Evolutionary conservation across 1,140 invertebrate species (phyloP), one percentile per base, ranked within the genome.

Genomic region (Lineus longissimus): DNA sequence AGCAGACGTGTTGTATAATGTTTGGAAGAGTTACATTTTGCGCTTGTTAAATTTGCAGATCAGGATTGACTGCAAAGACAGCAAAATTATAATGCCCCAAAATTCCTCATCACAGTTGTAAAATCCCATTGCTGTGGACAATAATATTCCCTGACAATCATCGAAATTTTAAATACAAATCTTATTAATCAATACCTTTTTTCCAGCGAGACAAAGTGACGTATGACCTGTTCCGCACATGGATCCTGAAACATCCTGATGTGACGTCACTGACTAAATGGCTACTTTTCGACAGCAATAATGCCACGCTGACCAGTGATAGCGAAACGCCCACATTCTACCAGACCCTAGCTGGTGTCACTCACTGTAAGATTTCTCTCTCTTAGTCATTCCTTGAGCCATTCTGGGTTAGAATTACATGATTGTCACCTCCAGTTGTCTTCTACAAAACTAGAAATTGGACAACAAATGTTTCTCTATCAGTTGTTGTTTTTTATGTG

Each of bases 291-390:
- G 88, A 91, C 67, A 85, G 86, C 11, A 85, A 84, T 69, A 86
- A 78, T 33, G 80, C 90, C 13, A 88, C 87, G 47, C 81, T 92
- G 0, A 88, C 88, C 19, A 90, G 90, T 63, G 91, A 94, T 73
- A 82, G 89, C 70, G 91, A 94, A 75, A 92, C 91, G 17, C 92
- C 91, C 2, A 94, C 91, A 0, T 94, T 94, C 75, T 94, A 94
- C 76, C 92, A 95, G 78, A 94, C 91, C 27, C 80, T 95, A 22
- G 91, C 92, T 62, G 92, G 92, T 33, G 92, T 95, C 19, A 95
- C 92, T 57, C 92, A 95, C 81, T 84, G 89, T 91, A 82, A 86
- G 87, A n/a, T n/a, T n/a, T n/a, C n/a, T n/a, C n/a, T n/a, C n/a
- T 82, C 55, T 45, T 40, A 17, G 17, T 36, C 15, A 17, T n/a